Base-by-base conservation (phyloP, 2,888 invertebrate species). In the Buathra laborator region DNA sequence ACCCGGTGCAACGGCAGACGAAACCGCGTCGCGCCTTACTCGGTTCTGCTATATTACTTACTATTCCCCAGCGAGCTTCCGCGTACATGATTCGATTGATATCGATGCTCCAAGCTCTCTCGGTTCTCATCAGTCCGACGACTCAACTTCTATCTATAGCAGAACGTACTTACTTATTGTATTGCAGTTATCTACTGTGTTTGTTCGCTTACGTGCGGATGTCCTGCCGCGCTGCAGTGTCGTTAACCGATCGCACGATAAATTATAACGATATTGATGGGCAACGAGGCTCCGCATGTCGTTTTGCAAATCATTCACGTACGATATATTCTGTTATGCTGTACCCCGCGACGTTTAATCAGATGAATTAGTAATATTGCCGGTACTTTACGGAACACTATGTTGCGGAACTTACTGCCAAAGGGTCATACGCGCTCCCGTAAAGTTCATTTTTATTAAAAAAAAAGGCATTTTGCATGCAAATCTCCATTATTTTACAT, bases 11-110 rank as follows among this genome's bases (percentile, higher is more conserved):
- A 59, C 75, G 43, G 66, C 64, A 64, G 81, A 71, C 44, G 56
- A 68, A 72, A 64, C 24, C 71, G 72, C 43, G 51, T 70, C 66
- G 78, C 51, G 51, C 53, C 72, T 68, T 81, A 78, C 75, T 78
- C 72, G 76, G 51, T 44, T 51, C 78, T 67, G 79, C 85, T 88
- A 86, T 87, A 90, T 90, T 88, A 89, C 89, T 93, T 92, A 88
- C 90, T 90, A 93, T 93, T 93, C 93, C 78, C 85, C 86, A 87
- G 64, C 87, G 88, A 88, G 91, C 92, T 93, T 93, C 93, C 93
- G 93, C 87, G 93, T 93, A 93, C 92, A 92, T 91, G 92, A 86
- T 87, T 90, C 81, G 91, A 90, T 91, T 86, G 89, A 87, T 88
- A 87, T 88, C 89, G 88, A 85, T 86, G 85, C 66, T 9, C 9